These are phyloP conservation scores for Melospiza melodia DNA, from an alignment of 2,113 vertebrate species.

Conservation along the genomic window DNA sequence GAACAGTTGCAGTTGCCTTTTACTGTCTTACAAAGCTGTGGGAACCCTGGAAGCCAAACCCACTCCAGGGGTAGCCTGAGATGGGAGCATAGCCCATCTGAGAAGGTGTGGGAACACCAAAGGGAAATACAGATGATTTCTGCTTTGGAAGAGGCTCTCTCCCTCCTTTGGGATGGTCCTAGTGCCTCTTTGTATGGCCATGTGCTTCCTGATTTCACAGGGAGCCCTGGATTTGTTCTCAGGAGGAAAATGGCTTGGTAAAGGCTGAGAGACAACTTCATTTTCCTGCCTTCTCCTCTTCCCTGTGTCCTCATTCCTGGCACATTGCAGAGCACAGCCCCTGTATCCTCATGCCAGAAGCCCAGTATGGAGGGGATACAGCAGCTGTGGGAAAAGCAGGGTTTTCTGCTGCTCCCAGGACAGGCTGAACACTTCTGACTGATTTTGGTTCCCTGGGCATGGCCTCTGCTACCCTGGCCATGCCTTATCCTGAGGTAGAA, in stretches of 20 bases:
- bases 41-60: background rate
- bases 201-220: background rate
- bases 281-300: background rate
- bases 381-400: background rate
- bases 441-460: background rate
- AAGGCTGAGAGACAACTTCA: background rate
- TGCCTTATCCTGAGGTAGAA: background rate
- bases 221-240: background rate
- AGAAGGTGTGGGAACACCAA: background rate
- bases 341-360: background rate
- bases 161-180: background rate
- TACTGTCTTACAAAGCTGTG: background rate
- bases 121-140: background rate
- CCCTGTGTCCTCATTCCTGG: background rate
- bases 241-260: background rate
- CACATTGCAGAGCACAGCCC: background rate
- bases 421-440: background rate
- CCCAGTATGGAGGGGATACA: accelerated
- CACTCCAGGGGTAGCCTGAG: background rate
- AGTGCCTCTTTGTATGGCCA: background rate
- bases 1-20: background rate
- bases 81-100: background rate
- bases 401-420: background rate
- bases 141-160: background rate
- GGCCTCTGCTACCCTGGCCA: background rate